Percentiles rank a stretch among this genome's conserved stretches.
Evolutionary conservation across 2,113 vertebrate genomes (phyloP).

Genomic region (Cyphomyrus plagiostoma): DNA sequence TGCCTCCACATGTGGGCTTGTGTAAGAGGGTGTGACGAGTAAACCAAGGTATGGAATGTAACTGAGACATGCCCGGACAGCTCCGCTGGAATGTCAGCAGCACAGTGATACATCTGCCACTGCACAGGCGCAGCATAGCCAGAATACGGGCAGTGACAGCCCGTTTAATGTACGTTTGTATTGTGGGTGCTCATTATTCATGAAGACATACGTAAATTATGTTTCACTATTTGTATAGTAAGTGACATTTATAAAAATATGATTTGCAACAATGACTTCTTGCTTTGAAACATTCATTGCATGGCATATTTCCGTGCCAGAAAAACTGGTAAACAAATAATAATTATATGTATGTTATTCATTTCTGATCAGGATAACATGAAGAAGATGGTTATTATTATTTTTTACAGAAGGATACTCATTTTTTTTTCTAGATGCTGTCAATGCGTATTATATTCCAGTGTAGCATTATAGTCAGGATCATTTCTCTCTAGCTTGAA

Average conservation of each 20-base stretch:
- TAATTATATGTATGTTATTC: background rate
- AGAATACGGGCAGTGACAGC: background rate
- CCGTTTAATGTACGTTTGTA: background rate
- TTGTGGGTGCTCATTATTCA: background rate
- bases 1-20: background rate
- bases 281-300: background rate
- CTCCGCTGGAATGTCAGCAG: background rate
- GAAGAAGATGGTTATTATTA: background rate
- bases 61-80: slow-evolving; percentile 47
- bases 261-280: background rate
- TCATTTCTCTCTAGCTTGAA: background rate
- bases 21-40: slow-evolving; percentile 27
- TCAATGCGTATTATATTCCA: background rate
- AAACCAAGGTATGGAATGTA: slow-evolving; percentile 54
- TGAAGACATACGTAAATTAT: background rate
- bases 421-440: background rate
- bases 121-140: background rate
- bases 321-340: background rate
- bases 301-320: background rate
- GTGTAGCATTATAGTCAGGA: background rate
- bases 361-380: background rate
- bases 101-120: background rate
- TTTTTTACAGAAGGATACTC: background rate
- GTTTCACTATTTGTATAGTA: background rate
- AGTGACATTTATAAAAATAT: background rate